Percentiles rank a stretch among this genome's conserved stretches.
Evolutionary conservation across 2,888 invertebrate genomes (phyloP).

Genomic region (Hedya salicella): DNA sequence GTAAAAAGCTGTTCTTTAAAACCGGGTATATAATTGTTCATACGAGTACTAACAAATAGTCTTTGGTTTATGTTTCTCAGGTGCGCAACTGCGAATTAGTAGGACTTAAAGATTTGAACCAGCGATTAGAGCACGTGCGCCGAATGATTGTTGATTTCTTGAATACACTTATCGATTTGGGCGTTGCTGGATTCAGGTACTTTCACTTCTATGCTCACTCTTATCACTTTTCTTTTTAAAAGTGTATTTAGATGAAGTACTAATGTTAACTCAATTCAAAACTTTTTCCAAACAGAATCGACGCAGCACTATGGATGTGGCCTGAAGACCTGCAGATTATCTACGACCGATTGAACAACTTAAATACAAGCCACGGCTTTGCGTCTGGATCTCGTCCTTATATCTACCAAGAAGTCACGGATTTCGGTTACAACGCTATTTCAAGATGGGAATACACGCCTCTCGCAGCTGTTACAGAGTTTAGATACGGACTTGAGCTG

Average conservation of each 20-base stretch:
- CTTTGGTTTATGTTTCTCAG: no score
- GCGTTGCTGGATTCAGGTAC: constrained; percentile 91
- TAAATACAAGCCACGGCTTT: constrained; percentile 87
- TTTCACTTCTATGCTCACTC: constrained; percentile 51
- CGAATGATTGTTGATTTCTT: constrained; percentile 87
- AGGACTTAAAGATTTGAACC: constrained; percentile 92
- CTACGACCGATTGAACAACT: constrained; percentile 85
- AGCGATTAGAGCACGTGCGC: constrained; percentile 87
- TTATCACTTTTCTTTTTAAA: no score
- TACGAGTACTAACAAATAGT: no score
- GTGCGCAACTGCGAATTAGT: constrained; percentile 91
- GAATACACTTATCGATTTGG: constrained; percentile 87
- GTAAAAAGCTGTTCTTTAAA: no score
- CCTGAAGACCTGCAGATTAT: constrained; percentile 89
- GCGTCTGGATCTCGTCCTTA: constrained; percentile 86
- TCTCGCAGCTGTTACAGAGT: constrained; percentile 88
- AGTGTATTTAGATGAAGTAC: no score
- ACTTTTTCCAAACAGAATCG: constrained; percentile 79
- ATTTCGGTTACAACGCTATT: constrained; percentile 84
- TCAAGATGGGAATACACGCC: constrained; percentile 82
- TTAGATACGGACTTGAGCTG: constrained; percentile 78
- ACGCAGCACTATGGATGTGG: constrained; percentile 92
- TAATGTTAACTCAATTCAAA: neutral
- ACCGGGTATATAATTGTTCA: no score
- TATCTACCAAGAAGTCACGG: constrained; percentile 91